Percentiles rank a stretch among this genome's conserved stretches.
Evolutionary conservation across 2,888 invertebrate genomes (phyloP).

Genomic region (Pardosa pseudoannulata): DNA sequence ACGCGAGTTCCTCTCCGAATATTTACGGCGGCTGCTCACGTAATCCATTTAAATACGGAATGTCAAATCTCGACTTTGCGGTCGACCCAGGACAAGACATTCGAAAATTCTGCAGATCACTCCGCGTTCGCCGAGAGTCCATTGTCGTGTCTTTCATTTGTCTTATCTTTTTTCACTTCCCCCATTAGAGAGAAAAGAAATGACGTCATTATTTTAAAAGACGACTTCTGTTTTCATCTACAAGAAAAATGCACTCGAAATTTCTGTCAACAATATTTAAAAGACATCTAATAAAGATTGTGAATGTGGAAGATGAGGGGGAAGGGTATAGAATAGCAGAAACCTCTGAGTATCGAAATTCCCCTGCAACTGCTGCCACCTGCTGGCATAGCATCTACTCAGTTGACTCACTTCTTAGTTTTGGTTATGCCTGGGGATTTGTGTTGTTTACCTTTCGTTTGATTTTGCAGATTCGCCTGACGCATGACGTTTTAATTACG

Average conservation of each 20-base stretch:
- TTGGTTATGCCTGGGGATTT: conserved; percentile 8
- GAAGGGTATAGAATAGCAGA: neutral
- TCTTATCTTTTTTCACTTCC: no score
- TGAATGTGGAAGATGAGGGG: neutral
- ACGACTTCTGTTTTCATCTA: neutral
- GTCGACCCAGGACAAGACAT: no score
- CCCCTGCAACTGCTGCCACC: neutral
- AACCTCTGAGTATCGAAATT: neutral
- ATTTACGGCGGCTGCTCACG: no score
- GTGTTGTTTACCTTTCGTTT: neutral
- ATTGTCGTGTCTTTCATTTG: no score
- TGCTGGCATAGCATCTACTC: neutral
- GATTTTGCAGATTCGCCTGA: neutral
- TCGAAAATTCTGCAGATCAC: no score
- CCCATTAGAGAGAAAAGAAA: no score
- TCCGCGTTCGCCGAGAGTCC: no score
- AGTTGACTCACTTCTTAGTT: conserved; percentile 4
- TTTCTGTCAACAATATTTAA: neutral
- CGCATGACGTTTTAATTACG: conserved; percentile 44
- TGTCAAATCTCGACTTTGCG: no score
- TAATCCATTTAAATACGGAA: no score
- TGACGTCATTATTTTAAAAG: no score
- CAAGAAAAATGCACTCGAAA: neutral
- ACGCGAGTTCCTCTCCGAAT: no score
- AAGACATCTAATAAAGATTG: neutral